Evolutionary conservation across 35 echinoderm and acorn worm genomes (phyloP).

Genomic region (Amphiura filiformis): DNA sequence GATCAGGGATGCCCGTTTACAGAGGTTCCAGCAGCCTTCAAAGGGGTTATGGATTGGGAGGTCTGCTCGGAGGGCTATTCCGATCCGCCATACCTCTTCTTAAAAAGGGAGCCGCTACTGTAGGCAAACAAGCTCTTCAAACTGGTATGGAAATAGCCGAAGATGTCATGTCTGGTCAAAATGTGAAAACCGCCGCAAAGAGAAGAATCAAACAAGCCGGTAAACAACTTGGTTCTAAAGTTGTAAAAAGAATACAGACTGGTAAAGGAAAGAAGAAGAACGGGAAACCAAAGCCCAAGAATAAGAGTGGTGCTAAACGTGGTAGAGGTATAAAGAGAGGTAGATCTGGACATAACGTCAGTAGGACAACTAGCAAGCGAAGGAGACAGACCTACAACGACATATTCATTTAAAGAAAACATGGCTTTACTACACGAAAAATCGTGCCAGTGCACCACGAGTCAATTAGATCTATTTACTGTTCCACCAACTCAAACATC

Average conservation of each 20-base stretch:
- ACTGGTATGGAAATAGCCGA: constrained; percentile 34
- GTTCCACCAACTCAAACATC: constrained; percentile 42
- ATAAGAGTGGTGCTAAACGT: not conserved
- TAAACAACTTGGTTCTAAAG: not conserved
- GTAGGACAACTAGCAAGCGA: not conserved
- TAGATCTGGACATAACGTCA: not conserved
- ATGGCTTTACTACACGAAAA: constrained; percentile 41
- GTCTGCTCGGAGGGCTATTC: constrained; percentile 29
- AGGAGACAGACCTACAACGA: constrained; percentile 25
- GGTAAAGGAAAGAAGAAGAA: not conserved
- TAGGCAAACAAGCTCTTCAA: constrained; percentile 37
- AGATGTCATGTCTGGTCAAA: constrained; percentile 11
- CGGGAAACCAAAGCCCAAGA: not conserved
- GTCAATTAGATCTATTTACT: constrained; percentile 48
- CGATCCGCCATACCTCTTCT: constrained; percentile 16
- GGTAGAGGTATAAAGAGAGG: not conserved
- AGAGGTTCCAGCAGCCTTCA: not conserved
- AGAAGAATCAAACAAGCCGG: constrained; percentile 6
- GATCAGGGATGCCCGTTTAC: constrained; percentile 41
- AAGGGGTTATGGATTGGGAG: constrained; percentile 47
- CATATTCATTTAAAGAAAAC: constrained; percentile 41
- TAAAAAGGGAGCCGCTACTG: constrained; percentile 23
- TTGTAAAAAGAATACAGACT: not conserved
- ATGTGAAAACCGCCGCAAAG: constrained; percentile 36
- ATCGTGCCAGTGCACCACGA: constrained; percentile 26